Conservation (phyloP, 2,113 vertebrate species). For the Pleuronectes platessa region DNA sequence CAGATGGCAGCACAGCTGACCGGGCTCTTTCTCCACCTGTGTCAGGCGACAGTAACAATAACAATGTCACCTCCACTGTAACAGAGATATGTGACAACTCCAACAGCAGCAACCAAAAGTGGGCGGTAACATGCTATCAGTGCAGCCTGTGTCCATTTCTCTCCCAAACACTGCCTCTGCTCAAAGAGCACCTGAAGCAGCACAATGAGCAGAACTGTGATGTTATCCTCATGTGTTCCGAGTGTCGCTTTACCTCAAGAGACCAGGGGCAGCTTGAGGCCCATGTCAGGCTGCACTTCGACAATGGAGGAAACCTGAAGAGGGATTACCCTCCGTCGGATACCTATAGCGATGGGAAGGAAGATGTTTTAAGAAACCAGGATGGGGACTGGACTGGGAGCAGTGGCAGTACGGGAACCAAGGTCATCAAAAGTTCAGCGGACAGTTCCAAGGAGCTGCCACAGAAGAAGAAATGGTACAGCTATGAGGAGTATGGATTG, state of each 20-base stretch:
- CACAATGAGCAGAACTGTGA: constrained; percentile 93
- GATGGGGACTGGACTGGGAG: constrained; percentile 6
- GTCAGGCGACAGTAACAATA: constrained; percentile 57
- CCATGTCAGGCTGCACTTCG: constrained; percentile 87
- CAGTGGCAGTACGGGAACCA: background rate
- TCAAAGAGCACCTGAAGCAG: constrained; percentile 91
- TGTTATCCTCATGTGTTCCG: constrained; percentile 93
- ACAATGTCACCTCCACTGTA: background rate
- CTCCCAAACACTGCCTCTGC: constrained; percentile 85
- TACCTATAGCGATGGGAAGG: constrained; percentile 26
- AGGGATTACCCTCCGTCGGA: constrained; percentile 30
- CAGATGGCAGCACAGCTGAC: constrained; percentile 25
- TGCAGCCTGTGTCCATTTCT: constrained; percentile 93
- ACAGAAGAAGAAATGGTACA: constrained; percentile 91
- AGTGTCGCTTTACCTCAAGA: constrained; percentile 89
- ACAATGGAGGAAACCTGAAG: constrained; percentile 58
- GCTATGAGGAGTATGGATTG: constrained; percentile 91
- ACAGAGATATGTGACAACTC: constrained; percentile 47
- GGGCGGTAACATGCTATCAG: constrained; percentile 90
- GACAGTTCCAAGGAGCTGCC: constrained; percentile 54
- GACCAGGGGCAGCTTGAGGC: constrained; percentile 91
- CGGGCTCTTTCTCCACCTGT: background rate
- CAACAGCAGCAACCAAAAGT: constrained; percentile 57
- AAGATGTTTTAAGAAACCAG: background rate
- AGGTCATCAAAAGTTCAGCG: constrained; percentile 18